Evolutionary conservation across 2,888 invertebrate species (phyloP), one percentile per base, ranked within the genome.

Genomic region (Spodoptera littoralis): DNA sequence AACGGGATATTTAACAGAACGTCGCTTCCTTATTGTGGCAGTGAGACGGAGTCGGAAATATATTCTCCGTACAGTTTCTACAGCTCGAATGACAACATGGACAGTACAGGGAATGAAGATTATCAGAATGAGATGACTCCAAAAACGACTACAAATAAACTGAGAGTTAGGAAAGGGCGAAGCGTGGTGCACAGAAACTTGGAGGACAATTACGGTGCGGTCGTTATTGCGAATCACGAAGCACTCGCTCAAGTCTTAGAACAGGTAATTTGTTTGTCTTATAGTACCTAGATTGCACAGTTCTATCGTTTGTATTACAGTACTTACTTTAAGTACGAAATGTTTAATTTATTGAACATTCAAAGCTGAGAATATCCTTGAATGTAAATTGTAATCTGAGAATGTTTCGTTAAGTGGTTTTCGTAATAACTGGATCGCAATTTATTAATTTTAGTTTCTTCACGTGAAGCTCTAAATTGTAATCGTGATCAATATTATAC

Each of bases 141-240:
- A 24, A 95, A 94, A 78, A 91, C 91, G 1, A 95, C 94, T 8
- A 96, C 96, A 30, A 96, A 95, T 84, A 96, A 96, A 86, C 94
- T 97, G 71, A 95, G 97, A 79, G 96, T 97, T 70, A 95, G 97
- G 79, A 97, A 98, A 89, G 97, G 97, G 56, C 95, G 98, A 66
- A 97, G 97, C 88, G 96, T 98, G 72, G 97, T 98, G 11, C 98
- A 98, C 88, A 97, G 96, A 84, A 98, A 96, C 87, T 95, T 98
- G 71, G 98, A 98, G 86, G 98, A 98, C 85, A 98, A 98, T 93
- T 98, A 98, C 85, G 98, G 98, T 18, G 98, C 98, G 47, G 98
- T 98, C 43, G 97, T 98, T 73, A 97, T 98, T 44, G 98, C 98
- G 69, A 98, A 98, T 94, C 98, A 98, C 86, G 98, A 98, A 91